phyloP scores from a whole-genome alignment of 2,113 vertebrate genomes.

The Apteryx mantelli region DNA sequence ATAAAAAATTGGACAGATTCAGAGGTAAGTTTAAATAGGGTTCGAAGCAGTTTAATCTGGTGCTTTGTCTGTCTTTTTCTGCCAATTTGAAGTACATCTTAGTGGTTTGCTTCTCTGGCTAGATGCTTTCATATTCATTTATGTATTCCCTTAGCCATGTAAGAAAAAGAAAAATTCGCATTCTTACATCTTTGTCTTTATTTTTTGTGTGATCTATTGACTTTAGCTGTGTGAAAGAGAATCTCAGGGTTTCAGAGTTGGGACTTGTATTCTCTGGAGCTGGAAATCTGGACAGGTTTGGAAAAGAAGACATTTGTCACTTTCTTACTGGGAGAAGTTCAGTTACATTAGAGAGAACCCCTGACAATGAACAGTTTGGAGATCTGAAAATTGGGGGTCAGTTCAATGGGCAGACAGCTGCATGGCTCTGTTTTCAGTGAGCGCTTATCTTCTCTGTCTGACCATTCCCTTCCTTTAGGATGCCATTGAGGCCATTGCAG shows the following conservation, averaged over 20 bases:
- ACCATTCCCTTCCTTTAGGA: constrained; percentile 79
- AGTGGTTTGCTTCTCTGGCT: neutral
- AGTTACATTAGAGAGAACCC: neutral
- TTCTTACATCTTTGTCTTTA: neutral
- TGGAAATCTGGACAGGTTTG: neutral
- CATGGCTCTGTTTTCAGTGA: neutral
- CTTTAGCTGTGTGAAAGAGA: neutral
- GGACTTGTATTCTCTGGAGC: neutral
- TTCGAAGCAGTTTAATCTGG: neutral
- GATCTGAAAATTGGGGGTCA: neutral
- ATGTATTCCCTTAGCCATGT: neutral
- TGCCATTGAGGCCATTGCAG: constrained; percentile 95
- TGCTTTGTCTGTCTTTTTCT: neutral
- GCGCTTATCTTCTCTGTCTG: neutral
- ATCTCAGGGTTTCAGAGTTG: neutral
- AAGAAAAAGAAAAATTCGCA: neutral
- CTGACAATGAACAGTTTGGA: neutral
- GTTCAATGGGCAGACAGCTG: neutral
- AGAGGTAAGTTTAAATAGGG: neutral
- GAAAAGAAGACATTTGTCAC: neutral
- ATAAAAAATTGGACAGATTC: neutral
- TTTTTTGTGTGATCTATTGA: neutral
- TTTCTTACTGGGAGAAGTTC: neutral
- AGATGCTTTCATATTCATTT: accelerated
- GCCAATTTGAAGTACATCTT: neutral